Percentiles rank a stretch among this genome's conserved stretches.
These are phyloP conservation scores for Heliopora coerulea DNA, from an alignment of 92 coral and sea anemone species.

Conservation along the genomic window DNA sequence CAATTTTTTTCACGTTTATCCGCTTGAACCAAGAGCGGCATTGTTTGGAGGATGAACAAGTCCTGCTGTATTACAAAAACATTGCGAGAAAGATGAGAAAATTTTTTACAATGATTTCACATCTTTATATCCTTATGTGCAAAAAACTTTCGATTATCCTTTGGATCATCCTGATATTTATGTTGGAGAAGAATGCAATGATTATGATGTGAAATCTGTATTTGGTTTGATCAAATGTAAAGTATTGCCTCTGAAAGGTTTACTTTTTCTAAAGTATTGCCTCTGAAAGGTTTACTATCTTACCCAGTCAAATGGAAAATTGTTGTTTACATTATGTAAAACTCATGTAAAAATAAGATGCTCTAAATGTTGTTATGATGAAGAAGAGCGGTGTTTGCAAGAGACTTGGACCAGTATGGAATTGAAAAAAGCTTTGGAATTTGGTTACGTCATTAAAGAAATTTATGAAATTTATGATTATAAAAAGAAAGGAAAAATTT, in stretches of 20 bases:
- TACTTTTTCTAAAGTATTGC: too few relatives aligned
- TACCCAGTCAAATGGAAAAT: constrained; percentile 5
- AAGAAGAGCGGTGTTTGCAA: constrained; percentile 1
- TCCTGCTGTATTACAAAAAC: constrained; percentile 5
- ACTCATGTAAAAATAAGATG: neutral
- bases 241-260: constrained; percentile 18
- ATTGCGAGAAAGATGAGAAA: neutral
- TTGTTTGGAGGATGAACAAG: constrained; percentile 9
- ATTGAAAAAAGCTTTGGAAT: constrained; percentile 13
- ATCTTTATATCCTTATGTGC: constrained; percentile 25
- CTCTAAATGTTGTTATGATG: neutral
- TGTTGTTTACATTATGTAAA: constrained; percentile 23
- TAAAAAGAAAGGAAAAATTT: constrained; percentile 6
- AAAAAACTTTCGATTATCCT: neutral
- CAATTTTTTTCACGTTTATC: constrained; percentile 10
- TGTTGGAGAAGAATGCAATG: constrained; percentile 20
- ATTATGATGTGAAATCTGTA: constrained; percentile 5
- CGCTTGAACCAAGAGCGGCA: constrained; percentile 21
- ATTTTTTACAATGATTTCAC: constrained; percentile 9
- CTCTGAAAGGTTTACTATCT: too few relatives aligned
- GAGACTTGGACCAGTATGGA: constrained; percentile 17
- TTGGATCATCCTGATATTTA: neutral
- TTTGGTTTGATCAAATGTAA: constrained; percentile 38
- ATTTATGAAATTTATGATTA: constrained; percentile 37
- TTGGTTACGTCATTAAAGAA: constrained; percentile 4